Percentiles rank a stretch among this genome's conserved stretches.
Conservation (phyloP, 2,888 invertebrate species). For the Polyommatus icarus region DNA sequence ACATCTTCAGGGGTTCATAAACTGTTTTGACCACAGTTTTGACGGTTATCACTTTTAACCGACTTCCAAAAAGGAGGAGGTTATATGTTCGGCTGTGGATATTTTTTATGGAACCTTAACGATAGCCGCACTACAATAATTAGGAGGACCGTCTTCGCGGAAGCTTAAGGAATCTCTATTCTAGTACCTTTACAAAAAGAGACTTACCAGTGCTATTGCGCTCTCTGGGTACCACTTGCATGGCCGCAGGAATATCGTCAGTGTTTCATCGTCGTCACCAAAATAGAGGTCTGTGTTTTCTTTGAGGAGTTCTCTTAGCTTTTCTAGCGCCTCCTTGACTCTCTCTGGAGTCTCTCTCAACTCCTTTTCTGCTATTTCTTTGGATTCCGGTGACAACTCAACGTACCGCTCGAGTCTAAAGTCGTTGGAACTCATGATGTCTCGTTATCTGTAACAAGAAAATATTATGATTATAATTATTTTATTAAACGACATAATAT, state of each 20-base stretch:
- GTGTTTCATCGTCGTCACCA: slow-evolving; percentile 87
- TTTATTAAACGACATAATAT: not conserved
- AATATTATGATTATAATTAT: not conserved
- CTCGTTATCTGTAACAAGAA: slow-evolving; percentile 47
- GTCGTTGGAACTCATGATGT: slow-evolving; percentile 64
- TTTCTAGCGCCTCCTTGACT: slow-evolving; percentile 80
- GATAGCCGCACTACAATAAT: no score
- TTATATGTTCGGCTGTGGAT: no score
- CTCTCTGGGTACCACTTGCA: slow-evolving; percentile 92
- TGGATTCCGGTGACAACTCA: slow-evolving; percentile 80
- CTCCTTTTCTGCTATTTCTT: slow-evolving; percentile 82
- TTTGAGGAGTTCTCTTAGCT: slow-evolving; percentile 83
- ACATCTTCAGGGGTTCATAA: no score
- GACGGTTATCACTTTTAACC: no score
- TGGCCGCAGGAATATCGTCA: slow-evolving; percentile 89
- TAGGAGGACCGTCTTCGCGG: no score
- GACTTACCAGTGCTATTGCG: slow-evolving; percentile 87
- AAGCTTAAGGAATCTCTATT: not conserved
- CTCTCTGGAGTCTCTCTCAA: slow-evolving; percentile 86
- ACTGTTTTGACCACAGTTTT: no score
- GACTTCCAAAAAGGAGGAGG: no score
- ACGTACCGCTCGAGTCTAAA: slow-evolving; percentile 82
- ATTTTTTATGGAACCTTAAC: no score
- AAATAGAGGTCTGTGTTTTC: slow-evolving; percentile 84
- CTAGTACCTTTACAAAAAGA: not conserved